Base-by-base conservation (phyloP, 2,113 vertebrate species). In the Corynorhinus townsendii region DNA sequence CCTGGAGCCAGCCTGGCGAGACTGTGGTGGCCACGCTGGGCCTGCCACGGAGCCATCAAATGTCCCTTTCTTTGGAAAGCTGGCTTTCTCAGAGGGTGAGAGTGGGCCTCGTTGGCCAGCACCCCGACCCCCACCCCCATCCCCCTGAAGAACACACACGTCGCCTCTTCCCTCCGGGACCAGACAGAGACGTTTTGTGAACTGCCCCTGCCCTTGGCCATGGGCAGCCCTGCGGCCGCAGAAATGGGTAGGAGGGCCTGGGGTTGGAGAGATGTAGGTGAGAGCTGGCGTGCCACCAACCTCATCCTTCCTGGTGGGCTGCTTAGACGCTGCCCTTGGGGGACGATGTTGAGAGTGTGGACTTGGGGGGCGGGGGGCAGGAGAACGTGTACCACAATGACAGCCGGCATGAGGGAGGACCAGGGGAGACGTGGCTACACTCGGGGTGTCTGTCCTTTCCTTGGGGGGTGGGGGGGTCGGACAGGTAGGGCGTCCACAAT, bases 131-230 rank as follows among this genome's bases (percentile, higher is more conserved):
- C 56, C 19, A 26, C 56, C 56, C 22, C 16, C 45, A 26, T 19
- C 64, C 49, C 64, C 73, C 73, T 20, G 54, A 16, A 35, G 90
- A 91, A 95, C 94, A 93, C 92, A 86, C 91, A 85, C 93, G 10
- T 73, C 20, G 82, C 89, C 91, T 75, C 85, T 49, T 91, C 86
- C 81, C 93, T 85, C 76, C 35, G n/a, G 68, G 86, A 52, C 43
- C 9, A 77, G 90, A 98, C 96, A 98, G 95, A 72, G 80, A 14
- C 6, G 64, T 97, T 97, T 97, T 97, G 97, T 98, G 83, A 93
- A 84, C 47, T 10, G 68, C 17, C 28, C 15, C 6, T 5, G 69
- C 9, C 82, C 52, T 88, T 86, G 68, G 24, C n/a, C 45, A 47
- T 0, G 19, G 38, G 71, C 71, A 30, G 69, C 56, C 81, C 3